These are phyloP conservation scores for Sycobia sp. DNA, from an alignment of 1,140 invertebrate species.

Conservation along the genomic window DNA sequence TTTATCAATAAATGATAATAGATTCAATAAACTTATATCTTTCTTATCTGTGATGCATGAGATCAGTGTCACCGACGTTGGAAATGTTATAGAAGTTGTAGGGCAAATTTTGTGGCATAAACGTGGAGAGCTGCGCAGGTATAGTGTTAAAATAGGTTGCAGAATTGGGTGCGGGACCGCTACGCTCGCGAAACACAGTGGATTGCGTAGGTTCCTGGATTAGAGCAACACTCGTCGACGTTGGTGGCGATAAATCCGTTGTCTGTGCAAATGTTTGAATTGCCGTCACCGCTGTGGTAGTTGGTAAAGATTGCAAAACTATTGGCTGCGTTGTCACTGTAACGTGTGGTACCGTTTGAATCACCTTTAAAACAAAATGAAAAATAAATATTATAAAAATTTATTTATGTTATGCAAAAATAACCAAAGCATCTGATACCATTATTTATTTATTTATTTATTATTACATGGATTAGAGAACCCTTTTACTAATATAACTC, in stretches of 20 bases:
- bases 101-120: conserved; percentile 53
- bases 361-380: conserved; percentile 45
- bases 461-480: not conserved
- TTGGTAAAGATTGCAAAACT: conserved; percentile 53
- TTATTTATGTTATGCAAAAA: not conserved
- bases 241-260: not conserved
- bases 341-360: conserved; percentile 50
- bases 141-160: conserved; percentile 54
- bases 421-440: too few species aligned
- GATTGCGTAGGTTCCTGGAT: conserved; percentile 26
- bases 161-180: conserved; percentile 20
- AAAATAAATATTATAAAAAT: not conserved
- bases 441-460: not conserved
- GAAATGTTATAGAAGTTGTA: conserved; percentile 59
- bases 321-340: conserved; percentile 49
- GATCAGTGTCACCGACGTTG: conserved; percentile 51
- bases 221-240: not conserved
- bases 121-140: conserved; percentile 47
- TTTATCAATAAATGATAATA: too few species aligned
- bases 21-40: not conserved
- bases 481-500: too few species aligned
- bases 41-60: conserved; percentile 50
- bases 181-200: conserved; percentile 47
- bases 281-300: conserved; percentile 47
- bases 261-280: conserved; percentile 45